phyloP scores from a whole-genome alignment of 2,113 vertebrate genomes.

The Cyrtonyx montezumae region DNA sequence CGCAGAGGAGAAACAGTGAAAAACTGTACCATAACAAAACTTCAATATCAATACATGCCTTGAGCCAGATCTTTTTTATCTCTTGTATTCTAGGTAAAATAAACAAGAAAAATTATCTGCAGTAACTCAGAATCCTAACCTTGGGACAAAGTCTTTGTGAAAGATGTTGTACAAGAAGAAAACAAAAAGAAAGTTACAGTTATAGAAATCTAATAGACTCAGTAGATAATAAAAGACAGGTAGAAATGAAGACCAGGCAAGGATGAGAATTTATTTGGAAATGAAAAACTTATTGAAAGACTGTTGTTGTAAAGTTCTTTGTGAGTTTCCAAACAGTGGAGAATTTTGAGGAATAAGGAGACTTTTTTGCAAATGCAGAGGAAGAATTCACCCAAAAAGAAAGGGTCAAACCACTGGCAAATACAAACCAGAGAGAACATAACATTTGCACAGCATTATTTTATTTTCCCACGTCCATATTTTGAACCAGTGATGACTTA shows the following conservation, averaged over 20 bases:
- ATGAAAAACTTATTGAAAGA: not conserved
- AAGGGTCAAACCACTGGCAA: not conserved
- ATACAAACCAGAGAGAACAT: not conserved
- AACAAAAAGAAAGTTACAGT: not conserved
- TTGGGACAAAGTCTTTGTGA: not conserved
- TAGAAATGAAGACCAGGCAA: not conserved
- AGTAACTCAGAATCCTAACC: not conserved
- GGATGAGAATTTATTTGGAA: not conserved
- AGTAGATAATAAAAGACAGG: not conserved
- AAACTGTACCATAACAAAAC: not conserved
- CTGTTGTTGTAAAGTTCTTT: not conserved
- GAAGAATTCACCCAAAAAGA: not conserved
- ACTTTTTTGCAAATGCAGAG: not conserved
- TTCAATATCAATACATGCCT: conserved; percentile 4
- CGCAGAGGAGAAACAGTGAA: not conserved
- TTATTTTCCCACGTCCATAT: not conserved
- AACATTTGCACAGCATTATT: not conserved
- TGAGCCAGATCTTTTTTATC: not conserved
- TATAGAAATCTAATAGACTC: not conserved
- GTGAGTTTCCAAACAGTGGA: not conserved
- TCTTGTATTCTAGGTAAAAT: not conserved
- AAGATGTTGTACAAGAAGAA: not conserved
- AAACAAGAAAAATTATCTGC: conserved; percentile 1
- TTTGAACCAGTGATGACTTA: not conserved
- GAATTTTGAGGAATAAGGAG: not conserved